Conservation (phyloP, 2,888 invertebrate genomes). For the Scrobipalpa atriplicella region DNA sequence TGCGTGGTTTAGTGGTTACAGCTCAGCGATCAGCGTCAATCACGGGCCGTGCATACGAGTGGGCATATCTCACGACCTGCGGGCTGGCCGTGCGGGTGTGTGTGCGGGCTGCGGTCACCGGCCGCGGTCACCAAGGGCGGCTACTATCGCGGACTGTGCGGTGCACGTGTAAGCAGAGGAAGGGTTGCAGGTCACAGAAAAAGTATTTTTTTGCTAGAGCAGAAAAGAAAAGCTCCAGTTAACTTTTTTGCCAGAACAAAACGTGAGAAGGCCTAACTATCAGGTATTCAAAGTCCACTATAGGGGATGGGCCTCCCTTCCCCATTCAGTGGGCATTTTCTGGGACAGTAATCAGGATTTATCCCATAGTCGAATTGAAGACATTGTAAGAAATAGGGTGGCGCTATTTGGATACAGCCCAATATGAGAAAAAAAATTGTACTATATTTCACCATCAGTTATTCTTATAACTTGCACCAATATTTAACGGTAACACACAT, state of each 20-base stretch:
- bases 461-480: slow-evolving; percentile 44
- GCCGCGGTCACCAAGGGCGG: slow-evolving; percentile 70
- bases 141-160: slow-evolving; percentile 63
- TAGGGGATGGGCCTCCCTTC: too few relatives aligned
- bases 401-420: too few relatives aligned
- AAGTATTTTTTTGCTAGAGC: neutral
- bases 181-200: neutral
- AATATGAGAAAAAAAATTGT: neutral
- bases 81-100: neutral
- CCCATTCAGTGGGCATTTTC: too few relatives aligned
- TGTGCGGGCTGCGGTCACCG: slow-evolving; percentile 42
- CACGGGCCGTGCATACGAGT: slow-evolving; percentile 10
- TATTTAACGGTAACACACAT: slow-evolving; percentile 56
- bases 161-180: slow-evolving; percentile 31
- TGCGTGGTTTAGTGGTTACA: neutral
- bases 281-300: too few relatives aligned
- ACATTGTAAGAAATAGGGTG: too few relatives aligned
- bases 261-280: too few relatives aligned
- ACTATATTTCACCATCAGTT: neutral
- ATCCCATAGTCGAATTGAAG: too few relatives aligned
- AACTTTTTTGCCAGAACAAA: too few relatives aligned
- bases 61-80: slow-evolving; percentile 22
- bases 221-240: too few relatives aligned
- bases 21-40: slow-evolving; percentile 14
- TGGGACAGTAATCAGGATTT: too few relatives aligned